Percentiles rank a stretch among this genome's conserved stretches.
phyloP scores from a whole-genome alignment of 2,797 vertebrate species.

The Prionace glauca region DNA sequence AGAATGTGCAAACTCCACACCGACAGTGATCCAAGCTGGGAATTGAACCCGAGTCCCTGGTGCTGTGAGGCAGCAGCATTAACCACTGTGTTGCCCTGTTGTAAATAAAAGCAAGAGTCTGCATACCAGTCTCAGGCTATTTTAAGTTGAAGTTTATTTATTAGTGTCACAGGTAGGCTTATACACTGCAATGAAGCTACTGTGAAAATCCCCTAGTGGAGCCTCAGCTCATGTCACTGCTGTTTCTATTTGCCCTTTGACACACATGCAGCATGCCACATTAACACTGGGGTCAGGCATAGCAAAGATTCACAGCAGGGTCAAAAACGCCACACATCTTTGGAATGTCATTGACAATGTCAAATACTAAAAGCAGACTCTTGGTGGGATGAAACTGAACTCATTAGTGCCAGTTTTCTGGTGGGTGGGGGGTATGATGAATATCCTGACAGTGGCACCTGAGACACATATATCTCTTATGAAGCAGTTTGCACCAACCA shows the following conservation, averaged over 20 bases:
- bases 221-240: not conserved
- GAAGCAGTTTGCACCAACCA: no score
- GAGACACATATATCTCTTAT: not conserved
- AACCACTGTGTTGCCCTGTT: not conserved
- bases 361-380: not conserved
- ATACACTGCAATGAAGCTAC: no score
- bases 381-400: not conserved
- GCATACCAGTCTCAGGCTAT: no score
- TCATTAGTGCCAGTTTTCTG: not conserved
- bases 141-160: no score
- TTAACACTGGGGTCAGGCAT: not conserved
- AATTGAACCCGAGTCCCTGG: no score
- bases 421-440: not conserved
- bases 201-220: no score
- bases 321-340: not conserved
- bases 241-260: not conserved
- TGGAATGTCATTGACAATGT: not conserved
- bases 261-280: not conserved
- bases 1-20: no score
- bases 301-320: not conserved
- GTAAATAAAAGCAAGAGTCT: not conserved
- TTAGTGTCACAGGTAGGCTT: no score
- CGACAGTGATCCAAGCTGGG: no score
- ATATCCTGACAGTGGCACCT: not conserved
- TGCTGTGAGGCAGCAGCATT: no score